These are phyloP conservation scores for Cololabis saira DNA, from an alignment of 2,113 vertebrate species.

Conservation along the genomic window DNA sequence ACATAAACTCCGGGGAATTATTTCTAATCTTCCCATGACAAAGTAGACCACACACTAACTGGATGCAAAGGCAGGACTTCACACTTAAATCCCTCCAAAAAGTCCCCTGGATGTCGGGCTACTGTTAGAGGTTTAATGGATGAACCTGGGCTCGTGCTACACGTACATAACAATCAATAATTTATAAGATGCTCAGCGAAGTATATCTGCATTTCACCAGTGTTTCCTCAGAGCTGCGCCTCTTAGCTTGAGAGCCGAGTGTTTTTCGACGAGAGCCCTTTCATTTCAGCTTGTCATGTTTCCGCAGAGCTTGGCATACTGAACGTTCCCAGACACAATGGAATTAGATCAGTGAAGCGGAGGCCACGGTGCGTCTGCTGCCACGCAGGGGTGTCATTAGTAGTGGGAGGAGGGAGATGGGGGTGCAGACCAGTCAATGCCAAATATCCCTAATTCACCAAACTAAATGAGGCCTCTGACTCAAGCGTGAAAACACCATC, in stretches of 20 bases:
- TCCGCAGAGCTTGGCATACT: constrained; percentile 60
- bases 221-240: constrained; percentile 21
- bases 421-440: constrained; percentile 52
- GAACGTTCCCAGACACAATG: constrained; percentile 69
- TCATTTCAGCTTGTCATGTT: constrained; percentile 75
- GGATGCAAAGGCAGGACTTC: constrained; percentile 6
- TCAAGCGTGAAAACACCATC: constrained; percentile 21
- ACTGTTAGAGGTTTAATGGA: constrained; percentile 33
- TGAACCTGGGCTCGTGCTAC: constrained; percentile 30
- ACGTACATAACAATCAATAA: constrained; percentile 53
- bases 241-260: constrained; percentile 39
- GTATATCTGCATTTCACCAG: constrained; percentile 43
- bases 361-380: constrained; percentile 61
- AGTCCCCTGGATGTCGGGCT: constrained; percentile 17
- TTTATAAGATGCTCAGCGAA: constrained; percentile 53
- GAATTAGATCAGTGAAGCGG: constrained; percentile 78
- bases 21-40: constrained; percentile 4
- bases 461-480: constrained; percentile 46
- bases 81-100: constrained; percentile 9
- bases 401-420: constrained; percentile 24
- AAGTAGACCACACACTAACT: constrained; percentile 7
- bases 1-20: neutral
- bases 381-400: constrained; percentile 55
- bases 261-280: constrained; percentile 58
- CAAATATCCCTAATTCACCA: constrained; percentile 47